Base-by-base conservation (phyloP, 2,888 invertebrate species). In the Oligia fasciuncula region DNA sequence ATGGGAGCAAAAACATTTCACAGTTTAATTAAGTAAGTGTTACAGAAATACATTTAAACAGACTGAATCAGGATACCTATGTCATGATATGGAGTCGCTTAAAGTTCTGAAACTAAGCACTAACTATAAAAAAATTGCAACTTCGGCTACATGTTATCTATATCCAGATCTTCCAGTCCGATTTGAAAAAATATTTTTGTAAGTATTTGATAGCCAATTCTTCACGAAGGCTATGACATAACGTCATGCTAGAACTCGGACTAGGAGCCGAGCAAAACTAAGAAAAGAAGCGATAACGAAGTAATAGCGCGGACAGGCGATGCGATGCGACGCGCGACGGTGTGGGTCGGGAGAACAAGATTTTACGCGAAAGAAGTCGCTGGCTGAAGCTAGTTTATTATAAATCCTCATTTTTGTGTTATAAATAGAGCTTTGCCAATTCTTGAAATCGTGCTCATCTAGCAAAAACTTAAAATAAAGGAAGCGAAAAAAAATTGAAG, bases 401-500 rank as follows among this genome's bases (percentile, higher is more conserved):
- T n/a, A 40, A 71, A 71, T 40, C n/a, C 17, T 40, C 9, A 19
- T 77, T 76, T 23, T 35, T 43, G 11, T 35, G 19, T 46, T 57
- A n/a, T 17, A 6, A 9, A 17, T 23, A 51, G 73, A 73, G 8
- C 0, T 49, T 73, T 9, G 35, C 17, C 17, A 23, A 46, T 43
- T 62, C 13, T 77, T 46, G 9, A 67, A 67, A 62, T 43, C 29
- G 40, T 73, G 80, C 14, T 62, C 57, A 69, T 62, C 62, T 66
- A 43, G 65, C 40, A 73, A 81, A 75, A 72, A 83, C 29, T 49
- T 69, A 71, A 71, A 70, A 78, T 54, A 57, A 46, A 76, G 72
- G 72, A 85, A 85, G 14, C 29, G n/a, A 66, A 73, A 83, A 83
- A 72, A 80, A 49, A 0, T 23, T 29, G 35, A 80, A 68, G 43